Evolutionary conservation across 2,888 invertebrate species (phyloP).

Genomic region (Iselma pallidipennis): DNA sequence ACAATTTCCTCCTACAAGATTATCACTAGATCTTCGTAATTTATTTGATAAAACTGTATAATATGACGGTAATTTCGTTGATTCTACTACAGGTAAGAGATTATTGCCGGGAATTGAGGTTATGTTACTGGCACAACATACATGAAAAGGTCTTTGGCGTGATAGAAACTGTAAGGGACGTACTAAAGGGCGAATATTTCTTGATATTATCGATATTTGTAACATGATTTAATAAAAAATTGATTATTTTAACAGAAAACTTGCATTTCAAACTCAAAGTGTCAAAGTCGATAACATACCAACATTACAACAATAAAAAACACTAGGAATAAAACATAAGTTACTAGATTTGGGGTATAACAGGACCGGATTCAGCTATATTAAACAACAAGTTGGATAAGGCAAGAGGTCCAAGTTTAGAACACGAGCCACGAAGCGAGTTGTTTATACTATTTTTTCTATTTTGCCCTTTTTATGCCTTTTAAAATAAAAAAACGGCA

Average conservation of each 20-base stretch:
- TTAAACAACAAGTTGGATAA: background rate
- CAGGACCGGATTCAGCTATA: background rate
- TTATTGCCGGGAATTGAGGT: conserved; percentile 1
- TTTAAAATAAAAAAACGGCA: no score
- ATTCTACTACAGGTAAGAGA: background rate
- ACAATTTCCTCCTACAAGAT: background rate
- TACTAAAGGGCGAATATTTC: background rate
- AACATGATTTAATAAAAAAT: background rate
- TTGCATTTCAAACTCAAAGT: background rate
- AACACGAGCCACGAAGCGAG: no score
- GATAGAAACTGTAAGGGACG: background rate
- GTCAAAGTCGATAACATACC: background rate
- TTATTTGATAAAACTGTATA: background rate
- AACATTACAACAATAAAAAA: background rate
- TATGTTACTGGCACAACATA: conserved; percentile 6
- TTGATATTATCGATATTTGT: background rate
- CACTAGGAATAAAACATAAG: background rate
- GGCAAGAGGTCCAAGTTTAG: no score
- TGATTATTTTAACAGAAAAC: background rate
- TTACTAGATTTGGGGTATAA: background rate
- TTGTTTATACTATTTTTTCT: no score
- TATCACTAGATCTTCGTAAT: background rate
- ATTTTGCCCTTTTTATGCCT: no score
- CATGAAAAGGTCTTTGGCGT: background rate
- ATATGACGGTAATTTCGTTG: background rate